Conservation (phyloP, 2,797 vertebrate genomes). For the Anas bahamensis region DNA sequence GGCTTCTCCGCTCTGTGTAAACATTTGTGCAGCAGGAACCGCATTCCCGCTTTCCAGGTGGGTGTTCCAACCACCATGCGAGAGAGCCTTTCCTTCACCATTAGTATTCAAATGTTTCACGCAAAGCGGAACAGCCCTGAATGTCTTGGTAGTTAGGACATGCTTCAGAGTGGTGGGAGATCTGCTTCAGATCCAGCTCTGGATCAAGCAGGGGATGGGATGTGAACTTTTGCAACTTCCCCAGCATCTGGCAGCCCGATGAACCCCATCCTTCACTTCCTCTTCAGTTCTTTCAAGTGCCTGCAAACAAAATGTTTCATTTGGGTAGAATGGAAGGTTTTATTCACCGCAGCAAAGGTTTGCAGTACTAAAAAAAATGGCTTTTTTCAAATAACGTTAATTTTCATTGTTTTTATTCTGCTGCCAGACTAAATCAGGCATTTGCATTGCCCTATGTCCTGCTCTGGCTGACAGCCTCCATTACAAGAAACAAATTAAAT, state of each 20-base stretch:
- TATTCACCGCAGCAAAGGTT: slow-evolving; percentile 11
- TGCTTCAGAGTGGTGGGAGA: slow-evolving; percentile 24
- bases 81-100: not conserved
- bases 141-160: slow-evolving; percentile 28
- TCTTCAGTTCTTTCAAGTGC: slow-evolving; percentile 56
- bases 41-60: slow-evolving; percentile 42
- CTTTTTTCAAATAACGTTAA: slow-evolving; percentile 2
- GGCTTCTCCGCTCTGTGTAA: slow-evolving; percentile 33
- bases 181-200: slow-evolving; percentile 24
- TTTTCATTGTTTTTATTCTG: slow-evolving; percentile 41
- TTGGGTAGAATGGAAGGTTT: not conserved
- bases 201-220: not conserved
- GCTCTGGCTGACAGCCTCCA: not conserved
- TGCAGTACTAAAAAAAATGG: not conserved
- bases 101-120: slow-evolving; percentile 28
- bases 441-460: not conserved
- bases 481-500: not conserved
- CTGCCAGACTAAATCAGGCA: slow-evolving; percentile 3
- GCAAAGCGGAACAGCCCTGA: slow-evolving; percentile 11
- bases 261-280: slow-evolving; percentile 41
- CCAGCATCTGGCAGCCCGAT: slow-evolving; percentile 61
- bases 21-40: slow-evolving; percentile 24
- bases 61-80: slow-evolving; percentile 41
- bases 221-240: slow-evolving; percentile 64
- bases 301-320: slow-evolving; percentile 42